Conservation (phyloP, 2,888 invertebrate genomes). For the Tetanocera ferruginea region DNA sequence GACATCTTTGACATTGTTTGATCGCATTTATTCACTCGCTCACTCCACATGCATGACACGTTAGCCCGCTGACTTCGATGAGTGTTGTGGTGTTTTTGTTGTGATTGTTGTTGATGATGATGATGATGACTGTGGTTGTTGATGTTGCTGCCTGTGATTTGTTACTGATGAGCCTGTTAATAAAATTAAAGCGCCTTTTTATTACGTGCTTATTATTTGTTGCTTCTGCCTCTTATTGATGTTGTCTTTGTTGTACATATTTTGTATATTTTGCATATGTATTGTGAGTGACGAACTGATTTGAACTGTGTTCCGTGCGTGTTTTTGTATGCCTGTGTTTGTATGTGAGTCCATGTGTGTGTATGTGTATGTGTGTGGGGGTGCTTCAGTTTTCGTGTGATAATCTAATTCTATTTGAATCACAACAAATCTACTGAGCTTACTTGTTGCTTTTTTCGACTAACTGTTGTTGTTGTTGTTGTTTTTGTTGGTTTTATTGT, state of each 20-base stretch:
- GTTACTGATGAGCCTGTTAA: conserved; percentile 16
- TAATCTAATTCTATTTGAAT: conserved; percentile 43
- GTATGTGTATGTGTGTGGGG: neutral
- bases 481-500: neutral
- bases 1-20: too few species aligned
- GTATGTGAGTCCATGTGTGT: conserved; percentile 1
- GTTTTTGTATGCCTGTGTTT: neutral
- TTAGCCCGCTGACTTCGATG: too few species aligned
- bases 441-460: neutral
- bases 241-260: neutral
- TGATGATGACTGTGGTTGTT: neutral
- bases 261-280: too few species aligned
- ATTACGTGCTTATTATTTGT: conserved; percentile 1
- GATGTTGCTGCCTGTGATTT: neutral
- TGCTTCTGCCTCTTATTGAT: neutral
- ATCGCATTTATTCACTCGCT: too few species aligned
- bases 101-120: neutral
- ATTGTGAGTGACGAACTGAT: neutral
- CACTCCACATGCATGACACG: too few species aligned
- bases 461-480: conserved; percentile 6
- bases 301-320: conserved; percentile 14
- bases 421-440: conserved; percentile 1
- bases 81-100: neutral
- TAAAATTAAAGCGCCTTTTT: conserved; percentile 40
- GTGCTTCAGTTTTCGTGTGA: conserved; percentile 38